Evolutionary conservation across 2,797 vertebrate genomes (phyloP).

Genomic region (Acipenser oxyrinchus): DNA sequence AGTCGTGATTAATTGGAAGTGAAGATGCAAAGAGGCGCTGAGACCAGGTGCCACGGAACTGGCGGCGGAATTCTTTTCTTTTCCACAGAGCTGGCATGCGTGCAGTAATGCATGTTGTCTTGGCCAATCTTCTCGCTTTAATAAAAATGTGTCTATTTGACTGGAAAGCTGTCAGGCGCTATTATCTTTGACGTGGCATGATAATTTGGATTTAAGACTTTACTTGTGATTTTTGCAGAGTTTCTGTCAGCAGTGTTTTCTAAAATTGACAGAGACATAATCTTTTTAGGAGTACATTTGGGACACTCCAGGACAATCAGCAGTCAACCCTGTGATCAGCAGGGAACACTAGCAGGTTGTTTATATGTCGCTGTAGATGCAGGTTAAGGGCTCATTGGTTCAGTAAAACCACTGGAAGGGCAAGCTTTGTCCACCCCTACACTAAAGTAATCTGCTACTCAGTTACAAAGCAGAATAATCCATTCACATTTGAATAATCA

Average conservation of each 20-base stretch:
- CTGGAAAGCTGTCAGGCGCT: slow-evolving; percentile 50
- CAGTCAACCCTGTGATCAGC: too few relatives aligned
- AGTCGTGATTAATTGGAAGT: not conserved
- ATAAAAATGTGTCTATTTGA: slow-evolving; percentile 46
- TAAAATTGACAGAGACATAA: not conserved
- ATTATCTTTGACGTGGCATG: slow-evolving; percentile 30
- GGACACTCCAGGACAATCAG: too few relatives aligned
- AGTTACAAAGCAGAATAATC: too few relatives aligned
- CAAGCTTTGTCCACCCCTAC: too few relatives aligned
- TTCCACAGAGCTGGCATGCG: slow-evolving; percentile 1
- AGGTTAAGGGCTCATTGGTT: too few relatives aligned
- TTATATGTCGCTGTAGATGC: too few relatives aligned
- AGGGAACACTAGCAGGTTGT: too few relatives aligned
- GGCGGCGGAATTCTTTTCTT: slow-evolving; percentile 1
- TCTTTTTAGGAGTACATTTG: too few relatives aligned
- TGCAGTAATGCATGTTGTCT: slow-evolving; percentile 4
- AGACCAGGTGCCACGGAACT: not conserved
- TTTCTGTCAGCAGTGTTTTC: not conserved
- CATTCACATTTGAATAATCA: too few relatives aligned
- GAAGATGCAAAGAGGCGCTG: not conserved
- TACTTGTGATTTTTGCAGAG: not conserved
- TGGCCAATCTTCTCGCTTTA: slow-evolving; percentile 29
- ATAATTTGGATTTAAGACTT: slow-evolving; percentile 13
- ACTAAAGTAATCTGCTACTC: too few relatives aligned
- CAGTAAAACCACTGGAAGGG: too few relatives aligned